Base-by-base conservation (phyloP, 1,140 invertebrate species). In the Rhopalosiphum padi region DNA sequence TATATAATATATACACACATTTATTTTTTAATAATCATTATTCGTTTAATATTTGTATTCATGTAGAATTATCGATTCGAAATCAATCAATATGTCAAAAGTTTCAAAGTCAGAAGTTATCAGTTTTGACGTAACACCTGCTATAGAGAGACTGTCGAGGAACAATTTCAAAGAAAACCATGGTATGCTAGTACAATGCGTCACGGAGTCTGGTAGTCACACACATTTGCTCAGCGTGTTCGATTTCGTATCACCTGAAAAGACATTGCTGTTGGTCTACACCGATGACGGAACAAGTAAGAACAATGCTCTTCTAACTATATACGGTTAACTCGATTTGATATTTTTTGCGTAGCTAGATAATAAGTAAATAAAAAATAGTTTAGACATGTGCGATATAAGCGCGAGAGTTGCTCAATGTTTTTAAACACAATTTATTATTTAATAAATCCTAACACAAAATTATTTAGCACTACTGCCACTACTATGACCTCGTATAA, bases 81-180 rank as follows among this genome's bases (percentile, higher is more conserved):
- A 97, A 95, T 94, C 96, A 30, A 95, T 98, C 86, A 96, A 97
- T 94, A 95, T 96, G 1, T 95, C 96, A 90, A 95, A 96, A 91
- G 96, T 96, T 37, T 68, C 37, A 3, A 83, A 55, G 3, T 85
- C 90, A n/a, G 95, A 95, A 46, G 95, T 98, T 23, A 93, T 86
- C 18, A 97, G 96, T 90, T 96, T 99, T 93, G 98, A 99, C 95
- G 97, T 99, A 0, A 96, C 97, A 86, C 97, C 98, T 55, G 98
- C 98, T 11, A 97, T 98, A 48, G 96, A 97, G 94, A 96, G 98
- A 94, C 99, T 98, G 98, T 83, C 82, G 5, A 51, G 53, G 21
- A 51, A 37, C 1, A 93, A 93, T 41, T 93, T 86, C 30, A 23
- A 86, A 30, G 82, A 93, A 15, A 99, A 99, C 96, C 96, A 98